Base-by-base conservation (phyloP, 1,140 invertebrate genomes). In the Reticulitermes speratus region DNA sequence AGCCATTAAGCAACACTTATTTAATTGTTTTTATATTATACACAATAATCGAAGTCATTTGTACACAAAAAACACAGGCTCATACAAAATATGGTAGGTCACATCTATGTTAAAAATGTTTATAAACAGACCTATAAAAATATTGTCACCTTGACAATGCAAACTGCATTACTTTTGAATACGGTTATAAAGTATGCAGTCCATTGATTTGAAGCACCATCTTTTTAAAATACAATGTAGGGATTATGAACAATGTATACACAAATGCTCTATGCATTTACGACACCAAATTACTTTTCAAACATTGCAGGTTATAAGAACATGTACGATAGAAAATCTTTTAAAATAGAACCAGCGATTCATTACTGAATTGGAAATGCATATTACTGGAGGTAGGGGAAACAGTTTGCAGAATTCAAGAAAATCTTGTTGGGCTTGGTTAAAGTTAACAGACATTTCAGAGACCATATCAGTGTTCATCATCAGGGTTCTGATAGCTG, bases 81-180 rank as follows among this genome's bases (percentile, higher is more conserved):
- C 65, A 30, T 75, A 75, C 16, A 75, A 75, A 75, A 75, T 75
- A 38, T 38, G 38, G 38, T 38, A 75, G 25, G 5, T 75, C 65
- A 75, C 25, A 75, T 75, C 65, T n/a, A 25, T 75, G 65, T 75
- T 75, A 30, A 7, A 65, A 65, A 75, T 75, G 14, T 75, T 75
- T 75, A 75, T 75, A 75, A 75, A 75, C n/a, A 55, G 65, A 75
- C n/a, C 65, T 75, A 75, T 75, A 75, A 75, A 75, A 75, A 75
- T 75, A 75, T 30, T 75, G 65, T 75, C n/a, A 75, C 25, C 65
- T 30, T 75, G 65, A 25, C 65, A 75, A 75, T 75, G 14, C 65
- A 75, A 30, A 25, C 65, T 75, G 65, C 65, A 75, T 75, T 30
- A 75, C 25, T n/a, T 75, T 75, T 75, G 25, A 75, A 30, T 30